A percentile compares a stretch with the other conserved stretches of the same genome.
phyloP scores from a whole-genome alignment of 2,888 invertebrate genomes.

The Aricia artaxerxes region DNA sequence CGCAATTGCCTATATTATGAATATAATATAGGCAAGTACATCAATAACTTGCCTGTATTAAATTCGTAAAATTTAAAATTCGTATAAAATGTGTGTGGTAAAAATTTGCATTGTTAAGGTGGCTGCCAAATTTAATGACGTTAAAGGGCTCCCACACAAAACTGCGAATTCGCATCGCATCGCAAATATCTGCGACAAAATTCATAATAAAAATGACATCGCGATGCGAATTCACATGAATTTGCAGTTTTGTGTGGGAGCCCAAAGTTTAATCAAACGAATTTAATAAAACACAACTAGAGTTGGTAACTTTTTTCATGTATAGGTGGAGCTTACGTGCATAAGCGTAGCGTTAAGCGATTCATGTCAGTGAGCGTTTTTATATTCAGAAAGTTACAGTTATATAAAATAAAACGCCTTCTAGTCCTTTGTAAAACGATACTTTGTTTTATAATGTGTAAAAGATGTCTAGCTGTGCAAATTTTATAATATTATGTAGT shows the following conservation, averaged over 20 bases:
- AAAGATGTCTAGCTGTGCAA: background rate
- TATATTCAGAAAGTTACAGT: background rate
- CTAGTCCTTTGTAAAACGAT: conserved; percentile 3
- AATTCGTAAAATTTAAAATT: too few species aligned
- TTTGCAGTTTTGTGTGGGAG: too few species aligned
- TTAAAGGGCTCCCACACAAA: background rate
- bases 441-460: background rate
- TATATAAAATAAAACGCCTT: background rate
- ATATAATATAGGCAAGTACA: too few species aligned
- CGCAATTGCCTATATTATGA: conserved; percentile 35
- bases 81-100: too few species aligned
- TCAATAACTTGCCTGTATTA: too few species aligned
- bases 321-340: background rate
- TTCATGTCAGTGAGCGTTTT: background rate
- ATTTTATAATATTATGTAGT: too few species aligned
- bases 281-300: background rate
- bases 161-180: too few species aligned
- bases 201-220: too few species aligned
- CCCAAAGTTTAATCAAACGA: background rate
- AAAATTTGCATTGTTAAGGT: background rate
- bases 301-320: background rate
- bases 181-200: too few species aligned
- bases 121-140: conserved; percentile 7
- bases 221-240: too few species aligned
- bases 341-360: background rate